Percentiles rank a stretch among this genome's conserved stretches.
phyloP scores from a whole-genome alignment of 2,797 vertebrate species.

The Molossus molossus region DNA sequence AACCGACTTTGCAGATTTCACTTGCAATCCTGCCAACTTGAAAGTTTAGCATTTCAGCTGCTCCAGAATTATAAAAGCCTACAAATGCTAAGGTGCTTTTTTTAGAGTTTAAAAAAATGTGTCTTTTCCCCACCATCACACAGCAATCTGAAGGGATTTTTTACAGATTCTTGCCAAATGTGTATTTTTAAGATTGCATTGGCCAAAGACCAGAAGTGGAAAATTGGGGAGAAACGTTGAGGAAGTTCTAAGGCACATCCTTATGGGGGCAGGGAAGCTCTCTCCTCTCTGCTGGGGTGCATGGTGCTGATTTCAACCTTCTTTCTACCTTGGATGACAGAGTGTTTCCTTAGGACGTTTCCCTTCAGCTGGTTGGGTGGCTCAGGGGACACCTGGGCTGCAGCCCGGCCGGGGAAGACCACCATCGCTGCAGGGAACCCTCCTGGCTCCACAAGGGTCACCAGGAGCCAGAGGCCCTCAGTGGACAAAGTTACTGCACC shows the following conservation, averaged over 20 bases:
- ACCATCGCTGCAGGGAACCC: neutral
- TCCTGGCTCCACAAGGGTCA: neutral
- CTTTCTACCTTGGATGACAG: neutral
- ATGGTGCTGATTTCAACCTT: neutral
- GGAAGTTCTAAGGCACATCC: constrained; percentile 60
- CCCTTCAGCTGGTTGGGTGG: neutral
- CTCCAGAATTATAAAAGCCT: constrained; percentile 85
- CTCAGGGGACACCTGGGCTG: neutral
- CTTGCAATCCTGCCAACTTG: constrained; percentile 80
- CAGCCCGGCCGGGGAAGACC: neutral
- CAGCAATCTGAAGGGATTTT: constrained; percentile 81
- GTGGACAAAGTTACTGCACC: neutral
- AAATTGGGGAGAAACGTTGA: constrained; percentile 66
- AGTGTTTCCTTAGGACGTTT: neutral
- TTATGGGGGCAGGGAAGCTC: neutral
- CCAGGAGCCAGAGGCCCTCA: neutral
- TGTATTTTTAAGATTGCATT: constrained; percentile 83
- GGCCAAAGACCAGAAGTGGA: constrained; percentile 79
- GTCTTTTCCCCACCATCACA: constrained; percentile 83
- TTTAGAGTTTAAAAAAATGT: constrained; percentile 83
- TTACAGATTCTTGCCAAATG: constrained; percentile 81
- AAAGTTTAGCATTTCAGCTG: constrained; percentile 85
- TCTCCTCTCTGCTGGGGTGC: neutral
- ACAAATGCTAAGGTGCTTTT: constrained; percentile 87
- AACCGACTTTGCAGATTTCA: constrained; percentile 75